Base-by-base conservation (phyloP, 2,888 invertebrate genomes). In the Sericinus montela region DNA sequence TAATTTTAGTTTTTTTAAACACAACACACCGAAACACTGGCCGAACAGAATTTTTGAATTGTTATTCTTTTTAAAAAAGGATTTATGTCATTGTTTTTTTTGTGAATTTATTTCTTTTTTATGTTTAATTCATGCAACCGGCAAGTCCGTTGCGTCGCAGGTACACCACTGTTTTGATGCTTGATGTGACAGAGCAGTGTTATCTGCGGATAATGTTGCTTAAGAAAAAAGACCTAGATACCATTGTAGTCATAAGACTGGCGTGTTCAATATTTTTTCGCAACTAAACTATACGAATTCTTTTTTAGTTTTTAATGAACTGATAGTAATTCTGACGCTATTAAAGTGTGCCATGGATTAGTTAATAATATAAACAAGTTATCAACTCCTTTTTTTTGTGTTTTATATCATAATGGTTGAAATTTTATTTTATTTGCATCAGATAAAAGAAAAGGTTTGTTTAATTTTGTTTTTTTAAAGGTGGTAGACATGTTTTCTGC, bases 271-370 rank as follows among this genome's bases (percentile, higher is more conserved):
- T n/a, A n/a, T n/a, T n/a, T n/a, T n/a, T n/a, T n/a, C n/a, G n/a
- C n/a, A n/a, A n/a, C n/a, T n/a, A n/a, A n/a, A n/a, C n/a, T n/a
- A n/a, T n/a, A n/a, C n/a, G n/a, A n/a, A n/a, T n/a, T n/a, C n/a
- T n/a, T n/a, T n/a, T n/a, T n/a, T n/a, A n/a, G n/a, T n/a, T 29
- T 30, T n/a, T 15, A 48, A 48, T 42, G 23, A 43, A 36, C 11
- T 29, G 42, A 48, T 48, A 42, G 42, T 11, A 11, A 48, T 42
- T 30, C 48, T 36, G 1, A 39, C 5, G 15, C 32, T 23, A 32
- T 9, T 10, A 10, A 16, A 9, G 9, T n/a, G 0, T 19, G 19
- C 10, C 16, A 8, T 11, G 11, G 11, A 1, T n/a, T n/a, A n/a
- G n/a, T n/a, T n/a, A n/a, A n/a, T n/a, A n/a, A n/a, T n/a, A n/a